Percentiles rank a stretch among this genome's conserved stretches.
Evolutionary conservation across 2,888 invertebrate genomes (phyloP).

Genomic region (Tenodera sinensis): DNA sequence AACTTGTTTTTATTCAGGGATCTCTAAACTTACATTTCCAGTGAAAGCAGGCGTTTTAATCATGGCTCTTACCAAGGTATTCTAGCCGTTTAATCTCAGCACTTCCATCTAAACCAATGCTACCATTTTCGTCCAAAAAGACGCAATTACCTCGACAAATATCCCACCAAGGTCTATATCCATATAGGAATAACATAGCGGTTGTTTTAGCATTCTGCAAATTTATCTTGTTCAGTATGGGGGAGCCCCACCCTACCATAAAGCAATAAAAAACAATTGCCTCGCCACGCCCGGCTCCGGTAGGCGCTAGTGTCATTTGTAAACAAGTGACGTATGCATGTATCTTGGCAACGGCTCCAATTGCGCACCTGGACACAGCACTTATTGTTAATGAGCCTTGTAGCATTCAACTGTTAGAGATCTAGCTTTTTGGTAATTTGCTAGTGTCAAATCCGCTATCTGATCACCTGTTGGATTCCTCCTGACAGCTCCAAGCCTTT

Average conservation of each 20-base stretch:
- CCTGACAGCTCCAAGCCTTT: too few species aligned
- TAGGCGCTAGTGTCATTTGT: not conserved
- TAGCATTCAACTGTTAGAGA: not conserved
- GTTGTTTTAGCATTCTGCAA: not conserved
- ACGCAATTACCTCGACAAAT: not conserved
- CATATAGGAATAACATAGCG: not conserved
- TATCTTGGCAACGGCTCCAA: not conserved
- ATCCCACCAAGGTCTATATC: not conserved
- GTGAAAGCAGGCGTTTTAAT: too few species aligned
- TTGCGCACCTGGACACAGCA: not conserved
- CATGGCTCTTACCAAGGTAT: too few species aligned
- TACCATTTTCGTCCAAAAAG: not conserved
- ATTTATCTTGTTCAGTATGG: not conserved
- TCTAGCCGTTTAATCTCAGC: too few species aligned
- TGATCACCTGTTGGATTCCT: too few species aligned
- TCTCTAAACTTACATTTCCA: too few species aligned
- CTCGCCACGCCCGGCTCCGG: not conserved
- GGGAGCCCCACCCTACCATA: not conserved
- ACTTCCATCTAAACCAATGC: too few species aligned
- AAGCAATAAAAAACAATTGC: not conserved
- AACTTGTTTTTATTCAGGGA: too few species aligned
- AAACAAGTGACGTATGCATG: not conserved
- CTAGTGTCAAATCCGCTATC: too few species aligned
- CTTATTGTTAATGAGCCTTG: not conserved
- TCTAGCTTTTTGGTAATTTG: not conserved